A percentile compares a stretch with the other conserved stretches of the same genome.
These are phyloP conservation scores for Pristionchus fissidentatus DNA, from an alignment of 2,888 invertebrate genomes.

Conservation along the genomic window DNA sequence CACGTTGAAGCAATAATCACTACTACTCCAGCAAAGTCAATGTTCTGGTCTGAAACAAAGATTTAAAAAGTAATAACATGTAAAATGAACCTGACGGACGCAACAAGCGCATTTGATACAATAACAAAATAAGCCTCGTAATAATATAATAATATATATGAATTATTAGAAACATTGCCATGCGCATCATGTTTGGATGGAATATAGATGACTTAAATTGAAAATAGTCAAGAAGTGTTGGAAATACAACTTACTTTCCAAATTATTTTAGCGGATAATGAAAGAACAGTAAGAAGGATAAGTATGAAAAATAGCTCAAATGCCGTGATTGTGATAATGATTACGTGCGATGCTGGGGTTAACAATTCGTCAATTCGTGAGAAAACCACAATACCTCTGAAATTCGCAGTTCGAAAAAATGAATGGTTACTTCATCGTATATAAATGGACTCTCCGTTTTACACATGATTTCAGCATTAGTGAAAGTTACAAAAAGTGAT, in stretches of 20 bases:
- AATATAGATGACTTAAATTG: neutral
- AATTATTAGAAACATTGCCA: neutral
- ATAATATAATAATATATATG: neutral
- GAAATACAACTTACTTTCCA: neutral
- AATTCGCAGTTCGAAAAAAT: constrained; percentile 48
- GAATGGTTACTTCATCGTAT: neutral
- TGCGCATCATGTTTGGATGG: constrained; percentile 16
- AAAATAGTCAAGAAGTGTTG: neutral
- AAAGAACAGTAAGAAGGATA: neutral
- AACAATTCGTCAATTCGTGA: neutral
- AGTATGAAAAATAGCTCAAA: neutral
- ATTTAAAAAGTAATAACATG: too few species aligned
- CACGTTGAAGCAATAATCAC: neutral
- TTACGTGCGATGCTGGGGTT: neutral
- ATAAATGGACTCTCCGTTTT: too few species aligned
- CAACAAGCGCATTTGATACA: neutral
- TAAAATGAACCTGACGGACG: neutral
- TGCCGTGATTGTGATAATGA: neutral
- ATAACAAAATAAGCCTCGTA: neutral
- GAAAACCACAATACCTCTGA: neutral
- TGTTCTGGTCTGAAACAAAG: too few species aligned
- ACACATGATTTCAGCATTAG: too few species aligned
- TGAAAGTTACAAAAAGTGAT: too few species aligned
- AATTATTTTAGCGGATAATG: neutral
- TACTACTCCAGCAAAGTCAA: neutral